Evolutionary conservation across 2,888 invertebrate species (phyloP), one percentile per base, ranked within the genome.

Genomic region (Amaurobius ferox): DNA sequence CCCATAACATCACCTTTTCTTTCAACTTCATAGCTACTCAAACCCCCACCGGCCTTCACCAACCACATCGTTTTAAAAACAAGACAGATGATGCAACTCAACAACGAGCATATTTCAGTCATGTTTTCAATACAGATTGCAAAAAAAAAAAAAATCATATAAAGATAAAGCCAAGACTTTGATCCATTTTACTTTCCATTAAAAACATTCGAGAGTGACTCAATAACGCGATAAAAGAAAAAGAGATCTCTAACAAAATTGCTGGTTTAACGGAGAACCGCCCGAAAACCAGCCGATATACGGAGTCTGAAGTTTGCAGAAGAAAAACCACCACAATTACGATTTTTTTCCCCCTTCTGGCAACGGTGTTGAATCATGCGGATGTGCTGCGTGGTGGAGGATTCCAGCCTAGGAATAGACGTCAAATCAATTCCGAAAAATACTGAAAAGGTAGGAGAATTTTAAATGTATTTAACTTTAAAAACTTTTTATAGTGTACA

Each of bases 401-500:
- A 40, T 13, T 39, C 28, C 3, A 26, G 61, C 19, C 30, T 16
- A 7, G 13, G 23, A 9, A 29, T 30, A 26, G 39, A 70, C 6
- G 48, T 35, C 9, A 61, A 70, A 3, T 32, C 39, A 2, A 35
- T 29, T 19, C 64, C 48, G 32, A 35, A 44, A 32, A n/a, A 11
- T 1, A 29, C 23, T 39, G 55, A 35, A n/a, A 48, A 80, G 80
- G 80, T 80, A 80, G 73, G 30, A 23, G n/a, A 35, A 35, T 9
- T n/a, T n/a, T n/a, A n/a, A n/a, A n/a, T n/a, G n/a, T n/a, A n/a
- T n/a, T n/a, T n/a, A n/a, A n/a, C n/a, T n/a, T n/a, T n/a, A n/a
- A n/a, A n/a, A n/a, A n/a, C n/a, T n/a, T n/a, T n/a, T n/a, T n/a
- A n/a, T n/a, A n/a, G n/a, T n/a, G n/a, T n/a, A n/a, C n/a, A n/a